Conservation (phyloP, 2,113 vertebrate genomes). For the Desmodus rotundus region DNA sequence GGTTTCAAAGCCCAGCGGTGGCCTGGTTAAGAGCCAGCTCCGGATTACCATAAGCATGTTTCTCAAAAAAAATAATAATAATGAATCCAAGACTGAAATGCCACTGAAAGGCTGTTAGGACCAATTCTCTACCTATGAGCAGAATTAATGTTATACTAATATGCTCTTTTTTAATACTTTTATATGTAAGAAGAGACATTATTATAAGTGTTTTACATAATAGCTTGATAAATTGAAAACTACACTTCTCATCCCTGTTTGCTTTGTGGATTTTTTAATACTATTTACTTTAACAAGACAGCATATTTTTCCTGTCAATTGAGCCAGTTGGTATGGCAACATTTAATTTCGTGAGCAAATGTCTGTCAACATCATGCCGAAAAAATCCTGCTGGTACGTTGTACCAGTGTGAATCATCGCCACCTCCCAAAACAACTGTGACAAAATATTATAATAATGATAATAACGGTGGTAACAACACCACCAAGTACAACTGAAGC, state of each 20-base stretch:
- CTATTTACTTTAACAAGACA: background rate
- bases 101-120: background rate
- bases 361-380: background rate
- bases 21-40: background rate
- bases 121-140: background rate
- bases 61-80: background rate
- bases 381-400: background rate
- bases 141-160: background rate
- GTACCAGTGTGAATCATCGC: background rate
- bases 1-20: background rate
- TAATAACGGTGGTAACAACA: background rate
- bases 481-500: background rate
- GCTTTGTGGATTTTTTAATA: background rate
- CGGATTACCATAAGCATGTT: background rate
- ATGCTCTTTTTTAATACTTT: background rate
- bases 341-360: conserved; percentile 36
- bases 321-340: background rate
- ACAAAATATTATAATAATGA: background rate
- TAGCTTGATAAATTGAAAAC: background rate
- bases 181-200: background rate
- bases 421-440: background rate
- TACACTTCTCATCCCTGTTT: background rate
- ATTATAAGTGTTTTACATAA: background rate
- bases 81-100: background rate
- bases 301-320: conserved; percentile 11